A percentile compares a stretch with the other conserved stretches of the same genome.
These are phyloP conservation scores for Seira ritae DNA, from an alignment of 2,888 invertebrate species.

Conservation along the genomic window DNA sequence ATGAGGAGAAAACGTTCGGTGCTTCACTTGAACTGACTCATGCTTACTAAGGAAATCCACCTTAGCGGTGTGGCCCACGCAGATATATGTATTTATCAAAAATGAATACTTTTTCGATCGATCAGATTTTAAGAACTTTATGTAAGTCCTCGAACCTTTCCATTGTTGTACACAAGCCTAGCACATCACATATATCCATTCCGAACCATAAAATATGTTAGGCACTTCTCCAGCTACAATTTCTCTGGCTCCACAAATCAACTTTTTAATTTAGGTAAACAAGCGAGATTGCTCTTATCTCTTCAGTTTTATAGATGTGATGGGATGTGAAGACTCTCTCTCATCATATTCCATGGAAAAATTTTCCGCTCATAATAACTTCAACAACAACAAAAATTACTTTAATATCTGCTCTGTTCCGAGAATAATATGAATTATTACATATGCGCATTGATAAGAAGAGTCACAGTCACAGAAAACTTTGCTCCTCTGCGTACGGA, in stretches of 20 bases:
- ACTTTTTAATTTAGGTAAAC: conserved; percentile 44
- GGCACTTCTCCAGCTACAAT: conserved; percentile 51
- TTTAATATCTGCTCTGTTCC: neutral
- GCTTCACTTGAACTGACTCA: too few species aligned
- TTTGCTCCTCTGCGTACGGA: neutral
- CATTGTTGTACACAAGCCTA: too few species aligned
- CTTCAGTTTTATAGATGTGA: conserved; percentile 33
- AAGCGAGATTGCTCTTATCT: conserved; percentile 30
- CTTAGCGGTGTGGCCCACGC: too few species aligned
- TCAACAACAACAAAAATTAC: conserved; percentile 4
- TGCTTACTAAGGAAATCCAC: too few species aligned
- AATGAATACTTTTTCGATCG: too few species aligned
- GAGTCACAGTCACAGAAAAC: neutral
- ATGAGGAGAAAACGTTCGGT: too few species aligned
- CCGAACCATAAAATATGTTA: too few species aligned
- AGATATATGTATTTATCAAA: too few species aligned
- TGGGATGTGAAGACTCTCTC: conserved; percentile 26
- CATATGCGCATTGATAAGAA: too few species aligned
- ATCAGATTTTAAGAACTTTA: too few species aligned
- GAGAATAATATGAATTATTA: conserved; percentile 9
- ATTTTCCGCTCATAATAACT: conserved; percentile 42
- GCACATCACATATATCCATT: too few species aligned
- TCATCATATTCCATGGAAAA: conserved; percentile 40
- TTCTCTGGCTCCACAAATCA: conserved; percentile 49
- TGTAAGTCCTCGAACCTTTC: too few species aligned